phyloP scores from a whole-genome alignment of 92 coral and sea anemone species.

The Virgularia gustaviana region DNA sequence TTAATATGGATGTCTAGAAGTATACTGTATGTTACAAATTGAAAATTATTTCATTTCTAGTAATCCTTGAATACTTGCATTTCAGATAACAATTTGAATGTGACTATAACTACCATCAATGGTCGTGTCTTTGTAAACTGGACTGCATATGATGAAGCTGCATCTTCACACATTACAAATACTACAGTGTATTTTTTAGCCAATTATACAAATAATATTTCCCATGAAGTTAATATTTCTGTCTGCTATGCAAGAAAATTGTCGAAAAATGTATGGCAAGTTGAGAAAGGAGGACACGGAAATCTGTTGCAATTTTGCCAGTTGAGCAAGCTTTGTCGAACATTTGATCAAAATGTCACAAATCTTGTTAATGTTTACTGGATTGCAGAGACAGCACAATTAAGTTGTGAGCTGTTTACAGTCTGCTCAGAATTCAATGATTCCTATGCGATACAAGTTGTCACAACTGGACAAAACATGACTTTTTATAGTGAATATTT shows the following conservation, averaged over 20 bases:
- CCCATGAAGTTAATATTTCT: neutral
- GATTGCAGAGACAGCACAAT: neutral
- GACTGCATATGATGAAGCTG: neutral
- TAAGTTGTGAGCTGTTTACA: constrained; percentile 17
- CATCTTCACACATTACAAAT: neutral
- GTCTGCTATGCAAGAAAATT: neutral
- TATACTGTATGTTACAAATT: too few species aligned
- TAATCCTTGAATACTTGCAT: neutral
- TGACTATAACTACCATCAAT: constrained; percentile 1
- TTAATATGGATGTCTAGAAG: too few species aligned
- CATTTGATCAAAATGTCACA: neutral
- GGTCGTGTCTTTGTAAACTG: constrained; percentile 14
- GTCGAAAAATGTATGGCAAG: neutral
- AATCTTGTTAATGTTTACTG: neutral
- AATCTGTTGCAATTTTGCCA: constrained; percentile 12
- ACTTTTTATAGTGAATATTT: neutral
- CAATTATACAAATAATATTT: neutral
- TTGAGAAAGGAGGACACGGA: neutral
- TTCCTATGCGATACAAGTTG: constrained; percentile 2
- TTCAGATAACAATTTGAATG: constrained; percentile 5
- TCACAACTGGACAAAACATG: neutral
- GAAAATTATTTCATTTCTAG: too few species aligned
- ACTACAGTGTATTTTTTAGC: constrained; percentile 17
- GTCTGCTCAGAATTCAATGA: constrained; percentile 13
- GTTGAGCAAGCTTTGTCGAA: constrained; percentile 1